Evolutionary conservation across 2,797 vertebrate species (phyloP).

Genomic region (Eremophila alpestris): DNA sequence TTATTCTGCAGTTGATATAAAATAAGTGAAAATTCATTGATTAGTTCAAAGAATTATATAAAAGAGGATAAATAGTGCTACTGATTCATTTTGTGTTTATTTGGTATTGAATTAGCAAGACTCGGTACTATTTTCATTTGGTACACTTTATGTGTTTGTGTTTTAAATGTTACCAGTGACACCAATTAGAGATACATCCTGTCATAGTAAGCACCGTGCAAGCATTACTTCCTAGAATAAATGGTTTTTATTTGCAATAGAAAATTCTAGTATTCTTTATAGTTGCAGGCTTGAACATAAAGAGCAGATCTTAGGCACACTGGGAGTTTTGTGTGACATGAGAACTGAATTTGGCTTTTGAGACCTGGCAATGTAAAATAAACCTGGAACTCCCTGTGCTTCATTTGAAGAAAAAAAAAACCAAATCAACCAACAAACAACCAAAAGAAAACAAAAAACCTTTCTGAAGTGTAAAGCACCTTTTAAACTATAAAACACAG

Average conservation of each 20-base stretch:
- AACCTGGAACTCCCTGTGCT: background rate
- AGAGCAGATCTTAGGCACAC: background rate
- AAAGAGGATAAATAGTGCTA: background rate
- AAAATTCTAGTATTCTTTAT: background rate
- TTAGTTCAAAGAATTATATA: background rate
- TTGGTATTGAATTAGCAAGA: background rate
- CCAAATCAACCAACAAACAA: too few relatives aligned
- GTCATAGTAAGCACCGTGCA: background rate
- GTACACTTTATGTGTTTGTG: background rate
- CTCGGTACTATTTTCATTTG: background rate
- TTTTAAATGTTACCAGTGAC: slow-evolving; percentile 26
- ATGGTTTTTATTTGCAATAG: background rate
- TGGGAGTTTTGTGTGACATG: background rate
- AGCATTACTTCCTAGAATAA: slow-evolving; percentile 4
- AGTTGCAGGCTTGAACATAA: background rate
- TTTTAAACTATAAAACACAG: background rate
- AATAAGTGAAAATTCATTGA: background rate
- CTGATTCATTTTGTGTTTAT: background rate
- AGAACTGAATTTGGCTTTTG: background rate
- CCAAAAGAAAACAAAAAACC: background rate
- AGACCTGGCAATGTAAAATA: background rate
- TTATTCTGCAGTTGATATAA: background rate
- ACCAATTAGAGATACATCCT: slow-evolving; percentile 1
- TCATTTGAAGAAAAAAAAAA: background rate
- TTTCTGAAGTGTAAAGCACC: background rate